Evolutionary conservation across 2,113 vertebrate species (phyloP), one percentile per base, ranked within the genome.

Genomic region (Dicrurus megarhynchus): DNA sequence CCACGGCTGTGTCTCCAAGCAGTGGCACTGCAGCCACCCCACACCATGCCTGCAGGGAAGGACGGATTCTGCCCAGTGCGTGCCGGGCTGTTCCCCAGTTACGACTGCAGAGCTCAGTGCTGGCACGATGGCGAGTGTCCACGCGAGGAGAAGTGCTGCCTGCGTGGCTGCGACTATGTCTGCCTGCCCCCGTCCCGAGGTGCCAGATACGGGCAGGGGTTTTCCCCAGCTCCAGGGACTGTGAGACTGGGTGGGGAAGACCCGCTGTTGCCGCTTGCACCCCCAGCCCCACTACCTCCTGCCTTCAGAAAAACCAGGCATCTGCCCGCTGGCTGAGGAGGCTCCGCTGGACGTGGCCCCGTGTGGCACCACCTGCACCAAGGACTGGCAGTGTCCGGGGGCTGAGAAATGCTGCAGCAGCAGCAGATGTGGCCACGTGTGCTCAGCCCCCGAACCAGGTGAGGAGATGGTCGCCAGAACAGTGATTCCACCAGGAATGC

Each of bases 281-380:
- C 50, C 37, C 39, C 49, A 82, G 30, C 64, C 35, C 28, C 1
- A 0, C 60, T 90, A 23, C 61, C 44, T 85, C 49, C 41, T 73
- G 57, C 33, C 75, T 59, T 32, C 50, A 97, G 95, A 92, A 64
- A 96, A 95, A 64, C 79, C 94, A 1, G 94, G 95, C 22, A 93
- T 96, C 90, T 96, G 94, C 56, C 95, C 95, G 0, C 16, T 84
- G 83, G 53, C 63, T 5, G 16, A 76, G 21, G 63, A 44, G 50
- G 33, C 2, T 4, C 37, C 0, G 0, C 6, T 7, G 3, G 1
- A 32, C 7, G 0, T 2, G 0, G 26, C 44, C 10, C 42, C 26
- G 0, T 95, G 95, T 4, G 35, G 64, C 50, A 28, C 63, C 3
- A 0, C 67, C 59, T 97, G 96, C 13, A 3, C n/a, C 8, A 27